Evolutionary conservation across 1,140 invertebrate genomes (phyloP), one percentile per base, ranked within the genome.

Genomic region (Meteorus sp.): DNA sequence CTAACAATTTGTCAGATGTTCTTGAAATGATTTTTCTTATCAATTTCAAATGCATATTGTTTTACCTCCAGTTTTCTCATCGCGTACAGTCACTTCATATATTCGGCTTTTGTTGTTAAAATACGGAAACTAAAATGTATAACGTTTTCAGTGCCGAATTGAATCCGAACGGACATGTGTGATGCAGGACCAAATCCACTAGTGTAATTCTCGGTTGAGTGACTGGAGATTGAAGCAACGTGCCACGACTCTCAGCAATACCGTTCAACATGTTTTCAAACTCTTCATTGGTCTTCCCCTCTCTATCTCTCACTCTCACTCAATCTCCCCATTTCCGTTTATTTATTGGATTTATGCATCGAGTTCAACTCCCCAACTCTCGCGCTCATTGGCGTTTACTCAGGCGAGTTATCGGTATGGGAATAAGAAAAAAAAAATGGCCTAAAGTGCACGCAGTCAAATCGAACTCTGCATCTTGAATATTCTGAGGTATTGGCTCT

Each of bases 401-500:
- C 35, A 13, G 15, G 3, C 35, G 13, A 39, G 35, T 52, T 52
- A 41, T 39, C 4, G 5, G 8, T 51, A 13, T 7, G 13, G 27
- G 20, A 20, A 23, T 20, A 15, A 35, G 8, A 15, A 39, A 13
- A 13, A 13, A 7, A 39, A 39, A 11, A 11, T n/a, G n/a, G n/a
- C n/a, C n/a, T n/a, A 39, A 3, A 7, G 29, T 33, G 29, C 29
- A 7, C 11, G 29, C 29, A 6, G 29, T 33, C 35, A 39, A 31
- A 8, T 51, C 27, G 48, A 44, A 29, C 37, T 17, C 2, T 41
- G 56, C 56, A 52, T 59, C 56, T 59, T 59, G 56, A 59, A 59
- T 59, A 59, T 59, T n/a, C 48, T 22, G n/a, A 52, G 29, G 56
- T 52, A 52, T 59, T 59, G 56, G 56, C 47, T 44, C 22, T 43